These are phyloP conservation scores for Dryobates pubescens DNA, from an alignment of 2,797 vertebrate genomes.

Conservation along the genomic window DNA sequence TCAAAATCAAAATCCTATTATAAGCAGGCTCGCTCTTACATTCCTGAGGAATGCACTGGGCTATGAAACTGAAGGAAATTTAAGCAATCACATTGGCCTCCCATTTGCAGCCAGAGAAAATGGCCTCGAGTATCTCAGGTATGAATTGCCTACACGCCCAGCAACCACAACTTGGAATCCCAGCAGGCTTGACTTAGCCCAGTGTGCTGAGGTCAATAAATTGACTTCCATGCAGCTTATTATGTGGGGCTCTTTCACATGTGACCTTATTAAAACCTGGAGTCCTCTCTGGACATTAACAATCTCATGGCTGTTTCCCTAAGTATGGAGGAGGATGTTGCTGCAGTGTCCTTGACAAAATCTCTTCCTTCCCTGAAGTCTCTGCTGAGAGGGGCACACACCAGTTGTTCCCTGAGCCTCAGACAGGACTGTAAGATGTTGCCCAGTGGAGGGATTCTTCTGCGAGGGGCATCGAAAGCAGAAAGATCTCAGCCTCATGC, in stretches of 20 bases:
- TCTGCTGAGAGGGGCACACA: not conserved
- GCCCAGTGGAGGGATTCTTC: not conserved
- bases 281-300: not conserved
- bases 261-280: conserved; percentile 57
- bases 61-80: conserved; percentile 14
- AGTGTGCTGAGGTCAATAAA: conserved; percentile 30
- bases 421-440: not conserved
- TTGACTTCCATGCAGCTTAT: conserved; percentile 64
- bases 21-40: not conserved
- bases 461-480: not conserved
- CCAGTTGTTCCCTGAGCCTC: not conserved
- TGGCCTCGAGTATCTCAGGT: conserved; percentile 44
- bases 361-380: not conserved
- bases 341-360: conserved; percentile 19
- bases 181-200: conserved; percentile 22
- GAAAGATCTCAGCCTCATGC: not conserved
- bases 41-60: not conserved
- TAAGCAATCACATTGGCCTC: not conserved
- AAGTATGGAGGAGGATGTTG: not conserved
- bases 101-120: conserved; percentile 26
- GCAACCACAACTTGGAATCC: conserved; percentile 49
- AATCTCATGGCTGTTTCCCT: not conserved
- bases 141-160: conserved; percentile 33
- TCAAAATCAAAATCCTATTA: conserved; percentile 20
- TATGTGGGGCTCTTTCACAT: conserved; percentile 50